Base-by-base conservation (phyloP, 2,888 invertebrate species). In the Macaria notata region DNA sequence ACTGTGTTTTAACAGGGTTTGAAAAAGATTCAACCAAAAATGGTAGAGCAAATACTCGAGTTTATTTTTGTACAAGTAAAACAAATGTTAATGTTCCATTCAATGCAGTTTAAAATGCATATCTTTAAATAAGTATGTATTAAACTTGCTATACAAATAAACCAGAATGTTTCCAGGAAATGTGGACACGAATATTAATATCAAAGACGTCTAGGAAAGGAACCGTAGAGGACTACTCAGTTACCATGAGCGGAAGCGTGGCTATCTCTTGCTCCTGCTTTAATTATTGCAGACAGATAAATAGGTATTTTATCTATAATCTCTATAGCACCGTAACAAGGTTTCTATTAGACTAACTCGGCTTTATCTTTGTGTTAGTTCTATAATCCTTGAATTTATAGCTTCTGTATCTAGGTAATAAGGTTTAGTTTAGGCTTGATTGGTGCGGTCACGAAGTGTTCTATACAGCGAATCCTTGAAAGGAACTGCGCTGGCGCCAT, bases 401-500 rank as follows among this genome's bases (percentile, higher is more conserved):
- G n/a, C 5, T 41, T 9, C n/a, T 49, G 30, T 50, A 30, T 1
- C 54, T 4, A 43, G 3, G 42, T 19, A 38, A 3, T 50, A 58
- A 47, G 58, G 54, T 46, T 58, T 38, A 54, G 7, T 33, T 19
- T 53, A 36, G 31, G 47, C 9, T 57, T 46, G 41, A 47, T 45
- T 30, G 46, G 36, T 19, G 4, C 9, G 41, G 9, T 33, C 7
- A 43, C 44, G 44, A 50, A 19, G 19, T 19, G 19, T 29, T 31
- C 44, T 4, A 42, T 43, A 47, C n/a, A 30, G 47, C 46, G 47
- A 55, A 52, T 51, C 59, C 47, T 61, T 59, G 51, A 56, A 56
- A 56, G 57, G 56, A 54, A 57, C 59, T 52, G 48, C 46, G 62
- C 62, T 70, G 79, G 77, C 76, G 80, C 79, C 82, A 74, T 75